Evolutionary conservation across 2,888 invertebrate genomes (phyloP).

Genomic region (Scaptomyza reducta): DNA sequence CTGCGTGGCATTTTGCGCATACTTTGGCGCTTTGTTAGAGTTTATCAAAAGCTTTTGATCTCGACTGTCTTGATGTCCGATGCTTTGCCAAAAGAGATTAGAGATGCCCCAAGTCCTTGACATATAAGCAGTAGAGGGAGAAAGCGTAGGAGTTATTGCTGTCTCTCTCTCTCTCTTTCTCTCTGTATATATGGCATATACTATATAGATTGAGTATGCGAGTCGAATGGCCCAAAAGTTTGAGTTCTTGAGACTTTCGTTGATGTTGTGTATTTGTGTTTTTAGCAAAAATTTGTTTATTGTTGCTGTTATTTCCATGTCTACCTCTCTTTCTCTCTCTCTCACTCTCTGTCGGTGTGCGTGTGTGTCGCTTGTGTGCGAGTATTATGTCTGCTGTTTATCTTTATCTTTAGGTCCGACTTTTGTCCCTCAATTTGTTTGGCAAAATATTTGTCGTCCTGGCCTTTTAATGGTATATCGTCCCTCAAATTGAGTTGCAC

Average conservation of each 20-base stretch:
- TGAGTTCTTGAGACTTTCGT: conserved; percentile 8
- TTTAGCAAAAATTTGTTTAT: conserved; percentile 44
- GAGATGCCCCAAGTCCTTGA: conserved; percentile 32
- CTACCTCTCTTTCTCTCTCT: neutral
- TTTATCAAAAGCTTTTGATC: conserved; percentile 73
- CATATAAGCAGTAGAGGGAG: neutral
- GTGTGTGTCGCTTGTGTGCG: too few relatives aligned
- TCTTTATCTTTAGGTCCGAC: conserved; percentile 30
- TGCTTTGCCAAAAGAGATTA: conserved; percentile 38
- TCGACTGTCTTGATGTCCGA: conserved; percentile 52
- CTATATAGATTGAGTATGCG: neutral
- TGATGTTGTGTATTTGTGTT: conserved; percentile 22
- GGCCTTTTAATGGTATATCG: conserved; percentile 39
- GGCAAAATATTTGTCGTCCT: conserved; percentile 48
- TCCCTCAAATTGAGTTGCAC: conserved; percentile 33
- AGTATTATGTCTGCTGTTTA: conserved; percentile 42
- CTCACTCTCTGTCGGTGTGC: neutral
- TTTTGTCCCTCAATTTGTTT: conserved; percentile 45
- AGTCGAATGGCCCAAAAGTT: neutral
- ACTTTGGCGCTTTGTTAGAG: conserved; percentile 61
- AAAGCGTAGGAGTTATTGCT: neutral
- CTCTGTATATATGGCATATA: neutral
- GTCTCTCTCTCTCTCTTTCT: neutral
- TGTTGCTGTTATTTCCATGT: conserved; percentile 30
- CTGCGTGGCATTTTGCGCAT: conserved; percentile 56